Conservation (phyloP, 2,797 vertebrate species). For the Myotis daubentonii region DNA sequence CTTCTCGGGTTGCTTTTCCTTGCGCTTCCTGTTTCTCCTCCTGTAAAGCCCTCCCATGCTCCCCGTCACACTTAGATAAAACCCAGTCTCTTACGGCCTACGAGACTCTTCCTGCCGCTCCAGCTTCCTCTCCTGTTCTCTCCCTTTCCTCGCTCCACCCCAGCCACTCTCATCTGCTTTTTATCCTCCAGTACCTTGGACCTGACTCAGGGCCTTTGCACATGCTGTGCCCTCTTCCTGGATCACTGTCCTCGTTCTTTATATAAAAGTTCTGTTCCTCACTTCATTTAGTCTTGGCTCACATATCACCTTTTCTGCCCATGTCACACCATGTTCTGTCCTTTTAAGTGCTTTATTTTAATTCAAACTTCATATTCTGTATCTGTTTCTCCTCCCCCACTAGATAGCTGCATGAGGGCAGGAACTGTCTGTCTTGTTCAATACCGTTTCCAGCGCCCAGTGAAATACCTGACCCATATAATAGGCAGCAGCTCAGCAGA, state of each 20-base stretch:
- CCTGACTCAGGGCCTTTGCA: constrained; percentile 15
- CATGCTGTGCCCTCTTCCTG: neutral
- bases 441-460: neutral
- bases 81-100: fast-evolving
- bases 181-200: neutral
- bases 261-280: neutral
- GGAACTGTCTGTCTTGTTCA: neutral
- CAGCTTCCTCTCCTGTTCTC: neutral
- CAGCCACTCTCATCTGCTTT: neutral
- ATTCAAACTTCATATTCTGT: neutral
- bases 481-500: neutral
- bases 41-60: neutral
- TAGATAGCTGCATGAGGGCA: neutral
- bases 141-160: neutral
- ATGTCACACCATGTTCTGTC: fast-evolving
- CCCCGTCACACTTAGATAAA: neutral
- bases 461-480: fast-evolving
- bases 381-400: neutral
- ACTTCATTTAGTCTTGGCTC: neutral
- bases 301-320: neutral
- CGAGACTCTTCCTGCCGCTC: neutral
- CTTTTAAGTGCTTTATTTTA: neutral
- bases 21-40: fast-evolving
- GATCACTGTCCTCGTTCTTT: neutral
- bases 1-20: no score